Evolutionary conservation across 2,888 invertebrate genomes (phyloP), one percentile per base, ranked within the genome.

Genomic region (Sussaba pulchella): DNA sequence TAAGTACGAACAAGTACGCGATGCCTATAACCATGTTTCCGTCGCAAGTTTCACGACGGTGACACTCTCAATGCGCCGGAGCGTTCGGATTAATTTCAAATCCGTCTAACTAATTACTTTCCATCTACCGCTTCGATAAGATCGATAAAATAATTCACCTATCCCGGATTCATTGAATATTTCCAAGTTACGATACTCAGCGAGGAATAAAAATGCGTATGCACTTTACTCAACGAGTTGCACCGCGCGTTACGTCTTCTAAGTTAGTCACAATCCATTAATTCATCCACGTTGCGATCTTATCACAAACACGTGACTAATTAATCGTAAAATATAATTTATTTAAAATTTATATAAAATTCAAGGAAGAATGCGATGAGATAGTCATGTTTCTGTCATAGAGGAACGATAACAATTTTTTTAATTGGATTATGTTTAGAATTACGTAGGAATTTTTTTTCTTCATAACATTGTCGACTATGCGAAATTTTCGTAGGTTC

Each of bases 61-160:
- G 19, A 57, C 31, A 70, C 69, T 26, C 17, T 19, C 24, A n/a
- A 6, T 12, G 26, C 14, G 19, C 14, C 8, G 12, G 9, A 36
- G 17, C 24, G 24, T 52, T 17, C 17, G 52, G 31, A 61, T 63
- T 63, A 63, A 72, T 72, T 52, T 57, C 41, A 10, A 26, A 45
- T 24, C 26, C 43, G 70, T 45, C 59, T 12, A 26, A 70, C 54
- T 70, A 70, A 70, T 70, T 70, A 70, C 43, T 26, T 70, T 59
- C 52, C 52, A 26, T 41, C 61, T 12, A 41, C 41, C 21, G 17
- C 59, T 1, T n/a, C 19, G 61, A 41, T 41, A n/a, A 21, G 6
- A 12, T 8, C 19, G 5, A 41, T 61, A 61, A 41, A 41, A 61
- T 39, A 36, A 17, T 59, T 36, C 36, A 36, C 36, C 26, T 26